Conservation (phyloP, 2,888 invertebrate species). For the Strigamia maritima region DNA sequence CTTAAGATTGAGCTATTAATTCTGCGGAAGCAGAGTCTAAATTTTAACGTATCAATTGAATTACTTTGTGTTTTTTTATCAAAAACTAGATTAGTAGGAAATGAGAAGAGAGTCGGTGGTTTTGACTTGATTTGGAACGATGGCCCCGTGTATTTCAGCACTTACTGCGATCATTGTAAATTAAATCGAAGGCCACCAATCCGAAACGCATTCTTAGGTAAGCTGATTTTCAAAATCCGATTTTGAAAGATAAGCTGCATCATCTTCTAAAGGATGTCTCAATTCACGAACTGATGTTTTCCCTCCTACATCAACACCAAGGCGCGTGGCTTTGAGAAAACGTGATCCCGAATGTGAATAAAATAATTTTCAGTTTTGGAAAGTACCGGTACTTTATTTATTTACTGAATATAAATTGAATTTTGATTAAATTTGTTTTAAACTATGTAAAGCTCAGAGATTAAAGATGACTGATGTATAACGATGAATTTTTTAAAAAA, state of each 20-base stretch:
- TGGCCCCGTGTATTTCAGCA: slow-evolving; percentile 52
- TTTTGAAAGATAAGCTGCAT: not conserved
- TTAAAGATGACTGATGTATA: slow-evolving; percentile 13
- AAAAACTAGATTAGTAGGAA: slow-evolving; percentile 55
- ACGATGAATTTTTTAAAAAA: not conserved
- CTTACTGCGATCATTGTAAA: slow-evolving; percentile 17
- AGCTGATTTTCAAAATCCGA: not conserved
- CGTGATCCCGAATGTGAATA: not conserved
- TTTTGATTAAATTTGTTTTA: not conserved
- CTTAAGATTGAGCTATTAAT: not conserved
- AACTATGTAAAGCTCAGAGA: not conserved
- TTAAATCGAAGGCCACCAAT: slow-evolving; percentile 18
- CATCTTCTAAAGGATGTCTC: slow-evolving; percentile 26
- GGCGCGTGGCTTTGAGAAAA: not conserved
- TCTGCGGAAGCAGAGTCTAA: too few relatives aligned
- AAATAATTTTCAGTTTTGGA: not conserved
- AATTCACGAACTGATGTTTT: not conserved
- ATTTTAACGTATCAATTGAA: not conserved
- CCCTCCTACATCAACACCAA: not conserved
- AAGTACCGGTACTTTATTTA: too few relatives aligned
- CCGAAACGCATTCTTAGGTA: slow-evolving; percentile 36
- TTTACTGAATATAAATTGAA: not conserved
- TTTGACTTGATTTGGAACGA: slow-evolving; percentile 62
- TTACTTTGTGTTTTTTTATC: not conserved
- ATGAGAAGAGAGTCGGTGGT: slow-evolving; percentile 60